Base-by-base conservation (phyloP, 2,797 vertebrate species). In the Apogon talboti region DNA sequence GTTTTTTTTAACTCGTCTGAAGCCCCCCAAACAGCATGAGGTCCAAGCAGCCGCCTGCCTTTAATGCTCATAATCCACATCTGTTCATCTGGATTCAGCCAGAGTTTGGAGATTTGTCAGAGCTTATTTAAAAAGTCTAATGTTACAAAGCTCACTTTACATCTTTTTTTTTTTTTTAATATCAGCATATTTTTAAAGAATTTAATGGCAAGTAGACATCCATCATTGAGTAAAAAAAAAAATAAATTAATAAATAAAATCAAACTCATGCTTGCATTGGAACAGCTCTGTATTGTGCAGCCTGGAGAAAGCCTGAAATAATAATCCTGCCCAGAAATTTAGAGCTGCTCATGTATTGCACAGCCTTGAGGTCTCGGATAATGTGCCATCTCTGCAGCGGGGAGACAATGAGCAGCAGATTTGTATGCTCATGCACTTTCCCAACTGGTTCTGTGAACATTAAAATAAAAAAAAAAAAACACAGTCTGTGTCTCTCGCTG, bases 341-440 rank as follows among this genome's bases (percentile, higher is more conserved):
- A 62, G 72, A 82, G 44, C 71, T 48, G 18, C 65, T 79, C 57
- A n/a, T 61, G 68, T 52, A 46, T 46, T 11, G 55, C 67, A 38
- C 66, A 76, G 66, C 74, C 76, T 84, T 56, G 70, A 69, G 54
- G 66, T 72, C 58, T 75, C 50, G 54, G 66, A 77, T 68, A 75
- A 50, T 46, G 48, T 61, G 58, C 52, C 21, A 66, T 65, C 21
- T 64, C 41, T 66, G 70, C 77, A 58, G 66, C 46, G 13, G 48
- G 3, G 0, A 78, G 65, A 76, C 67, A 64, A 78, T 63, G 56
- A 71, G 62, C 71, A 14, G 48, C 11, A 61, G 58, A 80, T 82
- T 15, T 68, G 58, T 73, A 60, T 40, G 58, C 58, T 68, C 28
- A 0, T 56, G 19, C 49, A 47, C 51, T 70, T 18, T 15, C 16